Conservation (phyloP, 2,113 vertebrate species). For the Corythornis cristatus region DNA sequence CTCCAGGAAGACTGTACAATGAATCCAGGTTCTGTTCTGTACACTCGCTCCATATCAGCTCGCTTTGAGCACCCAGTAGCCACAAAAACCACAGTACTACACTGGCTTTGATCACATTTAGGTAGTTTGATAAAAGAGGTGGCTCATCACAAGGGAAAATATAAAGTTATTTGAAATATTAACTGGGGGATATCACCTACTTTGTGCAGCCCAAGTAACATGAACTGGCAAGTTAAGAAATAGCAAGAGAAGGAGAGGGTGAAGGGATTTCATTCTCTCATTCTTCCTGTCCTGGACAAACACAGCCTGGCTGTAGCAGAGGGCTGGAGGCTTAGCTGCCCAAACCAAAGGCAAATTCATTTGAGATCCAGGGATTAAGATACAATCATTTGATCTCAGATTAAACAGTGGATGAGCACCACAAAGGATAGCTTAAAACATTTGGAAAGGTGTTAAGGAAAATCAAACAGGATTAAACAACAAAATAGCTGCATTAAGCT, state of each 20-base stretch:
- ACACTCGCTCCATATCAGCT: not conserved
- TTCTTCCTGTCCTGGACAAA: not conserved
- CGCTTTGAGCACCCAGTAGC: not conserved
- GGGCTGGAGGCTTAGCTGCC: not conserved
- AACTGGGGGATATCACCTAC: not conserved
- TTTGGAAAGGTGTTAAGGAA: conserved; percentile 52
- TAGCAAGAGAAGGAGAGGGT: not conserved
- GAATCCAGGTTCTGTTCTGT: not conserved
- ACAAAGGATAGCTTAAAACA: conserved; percentile 55
- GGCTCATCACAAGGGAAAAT: not conserved
- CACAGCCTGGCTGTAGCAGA: not conserved
- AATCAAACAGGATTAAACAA: conserved; percentile 17
- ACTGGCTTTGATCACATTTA: not conserved
- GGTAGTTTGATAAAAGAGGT: not conserved
- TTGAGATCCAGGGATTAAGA: conserved; percentile 32
- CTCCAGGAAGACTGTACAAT: not conserved
- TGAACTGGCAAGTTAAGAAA: not conserved
- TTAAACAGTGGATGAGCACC: conserved; percentile 20
- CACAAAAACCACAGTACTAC: not conserved
- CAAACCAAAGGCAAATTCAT: conserved; percentile 12
- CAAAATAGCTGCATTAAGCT: conserved; percentile 31
- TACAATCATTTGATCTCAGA: conserved; percentile 21
- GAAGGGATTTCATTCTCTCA: not conserved
- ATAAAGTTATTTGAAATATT: not conserved
- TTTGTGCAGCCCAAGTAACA: not conserved